Evolutionary conservation across 2,113 vertebrate genomes (phyloP).

Genomic region (Vulpes vulpes): DNA sequence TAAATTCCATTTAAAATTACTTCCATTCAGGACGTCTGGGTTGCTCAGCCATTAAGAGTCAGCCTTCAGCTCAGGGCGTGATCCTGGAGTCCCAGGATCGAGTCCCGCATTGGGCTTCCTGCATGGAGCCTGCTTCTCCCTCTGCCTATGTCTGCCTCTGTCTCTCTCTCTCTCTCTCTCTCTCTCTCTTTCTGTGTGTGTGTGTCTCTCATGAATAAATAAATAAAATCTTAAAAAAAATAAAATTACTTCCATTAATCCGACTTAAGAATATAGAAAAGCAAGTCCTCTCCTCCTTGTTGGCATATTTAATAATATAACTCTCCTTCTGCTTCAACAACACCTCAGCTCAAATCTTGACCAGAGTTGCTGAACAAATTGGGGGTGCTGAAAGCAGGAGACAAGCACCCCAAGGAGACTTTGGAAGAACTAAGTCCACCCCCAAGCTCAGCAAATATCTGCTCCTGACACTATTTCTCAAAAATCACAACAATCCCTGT

Average conservation of each 20-base stretch:
- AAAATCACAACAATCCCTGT: not conserved
- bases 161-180: no score
- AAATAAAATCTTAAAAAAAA: no score
- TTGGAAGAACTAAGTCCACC: not conserved
- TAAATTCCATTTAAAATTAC: not conserved
- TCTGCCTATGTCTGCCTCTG: no score
- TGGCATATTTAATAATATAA: not conserved
- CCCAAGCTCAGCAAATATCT: not conserved
- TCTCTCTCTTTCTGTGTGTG: no score
- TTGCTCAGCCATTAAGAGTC: no score
- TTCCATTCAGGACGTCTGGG: not conserved
- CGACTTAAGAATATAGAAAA: not conserved
- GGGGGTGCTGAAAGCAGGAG: not conserved
- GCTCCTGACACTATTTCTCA: slow-evolving; percentile 30
- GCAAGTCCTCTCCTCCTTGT: not conserved
- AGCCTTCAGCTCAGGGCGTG: no score
- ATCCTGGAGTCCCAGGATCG: no score
- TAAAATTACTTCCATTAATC: not conserved
- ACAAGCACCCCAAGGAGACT: not conserved
- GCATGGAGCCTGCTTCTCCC: no score
- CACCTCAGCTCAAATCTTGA: slow-evolving; percentile 34
- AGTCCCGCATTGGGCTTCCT: no score
- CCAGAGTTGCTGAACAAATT: not conserved
- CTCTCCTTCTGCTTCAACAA: not conserved
- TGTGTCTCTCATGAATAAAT: no score